These are phyloP conservation scores for Mesodorylaimus sp. DNA, from an alignment of 2,888 invertebrate species.

Conservation along the genomic window DNA sequence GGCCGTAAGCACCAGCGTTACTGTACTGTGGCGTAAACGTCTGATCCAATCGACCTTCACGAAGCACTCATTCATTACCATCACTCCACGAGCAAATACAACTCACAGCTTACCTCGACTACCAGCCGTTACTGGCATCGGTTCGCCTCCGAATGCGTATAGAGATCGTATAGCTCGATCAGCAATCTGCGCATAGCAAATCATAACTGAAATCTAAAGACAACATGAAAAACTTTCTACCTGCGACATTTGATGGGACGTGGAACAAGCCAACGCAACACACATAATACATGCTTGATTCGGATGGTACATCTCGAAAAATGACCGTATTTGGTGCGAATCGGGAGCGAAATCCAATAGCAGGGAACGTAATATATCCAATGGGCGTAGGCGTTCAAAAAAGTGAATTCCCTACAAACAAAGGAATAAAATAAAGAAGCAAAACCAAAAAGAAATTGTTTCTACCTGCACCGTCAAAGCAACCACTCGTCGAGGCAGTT, in stretches of 20 bases:
- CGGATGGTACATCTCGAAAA: constrained; percentile 48
- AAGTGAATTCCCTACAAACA: constrained; percentile 52
- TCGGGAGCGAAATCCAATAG: constrained; percentile 67
- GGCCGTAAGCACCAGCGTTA: too few species aligned
- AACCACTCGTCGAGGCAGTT: constrained; percentile 55
- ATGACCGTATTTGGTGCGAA: constrained; percentile 59
- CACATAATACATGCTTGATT: constrained; percentile 71
- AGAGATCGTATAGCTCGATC: constrained; percentile 80
- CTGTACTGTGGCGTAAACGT: too few species aligned
- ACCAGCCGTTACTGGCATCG: constrained; percentile 15
- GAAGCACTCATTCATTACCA: too few species aligned
- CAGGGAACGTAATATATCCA: constrained; percentile 64
- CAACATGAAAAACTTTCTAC: constrained; percentile 33
- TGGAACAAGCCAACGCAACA: constrained; percentile 61
- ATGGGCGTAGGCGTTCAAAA: constrained; percentile 60
- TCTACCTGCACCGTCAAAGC: constrained; percentile 55
- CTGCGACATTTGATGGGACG: constrained; percentile 38
- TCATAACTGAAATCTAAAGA: too few species aligned
- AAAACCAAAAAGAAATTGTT: constrained; percentile 10
- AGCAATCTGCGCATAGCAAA: constrained; percentile 46
- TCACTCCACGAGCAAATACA: too few species aligned
- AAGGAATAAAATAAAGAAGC: constrained; percentile 15
- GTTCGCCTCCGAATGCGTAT: constrained; percentile 70
- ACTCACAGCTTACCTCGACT: too few species aligned
- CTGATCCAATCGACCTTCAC: too few species aligned